phyloP scores from a whole-genome alignment of 2,113 vertebrate genomes.

The Pteropus alecto region DNA sequence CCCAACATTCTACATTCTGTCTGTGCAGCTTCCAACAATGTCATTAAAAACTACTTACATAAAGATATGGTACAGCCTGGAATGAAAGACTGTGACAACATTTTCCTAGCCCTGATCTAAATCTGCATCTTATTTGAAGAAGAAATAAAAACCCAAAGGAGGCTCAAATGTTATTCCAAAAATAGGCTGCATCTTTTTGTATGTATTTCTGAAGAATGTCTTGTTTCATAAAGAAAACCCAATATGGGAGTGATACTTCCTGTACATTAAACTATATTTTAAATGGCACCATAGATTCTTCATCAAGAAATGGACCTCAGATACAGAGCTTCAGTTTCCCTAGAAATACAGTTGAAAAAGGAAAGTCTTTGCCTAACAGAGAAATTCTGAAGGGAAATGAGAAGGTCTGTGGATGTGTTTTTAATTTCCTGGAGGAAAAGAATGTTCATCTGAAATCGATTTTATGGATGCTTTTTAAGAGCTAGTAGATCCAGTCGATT shows the following conservation, averaged over 20 bases:
- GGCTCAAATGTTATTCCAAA: background rate
- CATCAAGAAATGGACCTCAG: background rate
- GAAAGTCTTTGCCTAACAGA: background rate
- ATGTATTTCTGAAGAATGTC: background rate
- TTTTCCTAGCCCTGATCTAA: background rate
- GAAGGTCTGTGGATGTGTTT: background rate
- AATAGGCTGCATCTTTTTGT: background rate
- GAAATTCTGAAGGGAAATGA: conserved; percentile 23
- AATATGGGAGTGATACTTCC: background rate
- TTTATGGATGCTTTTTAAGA: conserved; percentile 30
- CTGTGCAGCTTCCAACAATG: background rate
- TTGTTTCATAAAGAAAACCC: conserved; percentile 13
- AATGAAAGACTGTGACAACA: background rate
- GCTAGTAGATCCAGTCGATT: background rate
- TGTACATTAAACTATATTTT: background rate
- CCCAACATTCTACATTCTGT: background rate
- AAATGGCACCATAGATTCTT: background rate
- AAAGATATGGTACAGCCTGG: background rate
- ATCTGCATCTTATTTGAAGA: conserved; percentile 3
- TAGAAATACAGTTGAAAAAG: background rate
- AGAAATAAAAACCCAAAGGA: background rate
- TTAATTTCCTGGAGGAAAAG: conserved; percentile 51
- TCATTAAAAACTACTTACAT: background rate
- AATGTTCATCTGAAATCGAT: conserved; percentile 47
- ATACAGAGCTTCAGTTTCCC: background rate